Evolutionary conservation across 2,113 vertebrate genomes (phyloP), one percentile per base, ranked within the genome.

Genomic region (Gambusia holbrooki): DNA sequence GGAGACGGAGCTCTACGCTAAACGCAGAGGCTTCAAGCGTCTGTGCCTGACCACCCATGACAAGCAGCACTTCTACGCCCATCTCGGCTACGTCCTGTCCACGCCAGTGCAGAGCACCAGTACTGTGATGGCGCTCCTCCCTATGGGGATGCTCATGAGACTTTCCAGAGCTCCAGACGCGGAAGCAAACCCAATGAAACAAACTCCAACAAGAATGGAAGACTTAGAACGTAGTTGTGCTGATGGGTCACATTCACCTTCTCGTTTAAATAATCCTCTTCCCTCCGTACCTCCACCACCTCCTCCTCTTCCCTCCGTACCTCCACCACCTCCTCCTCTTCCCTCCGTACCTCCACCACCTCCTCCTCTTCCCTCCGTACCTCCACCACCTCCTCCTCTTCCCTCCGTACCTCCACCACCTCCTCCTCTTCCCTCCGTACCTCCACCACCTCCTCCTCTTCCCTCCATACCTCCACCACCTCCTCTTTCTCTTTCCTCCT

Each of bases 21-120:
- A 35, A 27, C 80, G 74, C 28, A 88, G 87, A 45, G 96, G 96
- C 25, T 98, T 96, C 74, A 40, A 3, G 45, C 92, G 92, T 28
- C 91, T 99, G 51, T 96, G 91, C 79, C 96, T 99, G 71, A 98
- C 96, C 76, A 99, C 98, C 1, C 98, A 97, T 0, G 97, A 99
- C 73, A 97, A 99, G 88, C 95, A 97, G 88, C 86, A 95, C 68
- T 99, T 99, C 89, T 99, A 99, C 1, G 90, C 94, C 58, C 97
- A 97, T 85, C 87, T 99, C 33, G 97, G 97, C 64, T 99, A 95
- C 0, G 78, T 71, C n/a, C 89, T 95, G 61, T 95, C 96, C 0
- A 79, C 91, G 6, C 97, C 97, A 0, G 97, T 99, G 77, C 96
- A 98, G 90, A 97, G 83, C 1, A 83, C 96, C 4, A 95, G 95